A percentile compares a stretch with the other conserved stretches of the same genome.
Conservation (phyloP, 2,113 vertebrate species). For the Fulmarus glacialis region DNA sequence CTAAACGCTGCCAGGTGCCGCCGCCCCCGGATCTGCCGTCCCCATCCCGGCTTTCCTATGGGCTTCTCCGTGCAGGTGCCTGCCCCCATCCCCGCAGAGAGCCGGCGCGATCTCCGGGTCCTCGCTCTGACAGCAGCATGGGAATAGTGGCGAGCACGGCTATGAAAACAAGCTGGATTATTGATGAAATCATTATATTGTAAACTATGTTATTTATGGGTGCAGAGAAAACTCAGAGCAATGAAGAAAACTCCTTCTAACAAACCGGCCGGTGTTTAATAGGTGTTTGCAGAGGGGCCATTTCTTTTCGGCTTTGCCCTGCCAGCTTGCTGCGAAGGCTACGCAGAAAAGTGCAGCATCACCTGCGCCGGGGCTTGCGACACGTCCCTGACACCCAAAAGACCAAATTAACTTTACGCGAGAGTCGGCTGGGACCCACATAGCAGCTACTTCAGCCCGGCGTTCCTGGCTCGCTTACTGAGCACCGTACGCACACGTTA, state of each 20-base stretch:
- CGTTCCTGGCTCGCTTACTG: neutral
- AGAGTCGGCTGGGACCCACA: neutral
- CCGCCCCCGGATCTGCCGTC: accelerated
- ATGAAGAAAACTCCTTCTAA: neutral
- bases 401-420: accelerated
- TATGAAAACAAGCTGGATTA: neutral
- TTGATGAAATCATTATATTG: neutral
- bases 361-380: accelerated
- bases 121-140: neutral
- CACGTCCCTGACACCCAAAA: accelerated
- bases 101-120: accelerated
- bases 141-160: accelerated
- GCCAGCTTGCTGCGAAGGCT: accelerated
- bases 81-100: neutral
- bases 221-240: neutral
- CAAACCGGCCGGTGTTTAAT: accelerated
- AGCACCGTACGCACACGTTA: accelerated
- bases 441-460: neutral
- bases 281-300: accelerated
- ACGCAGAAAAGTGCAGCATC: accelerated
- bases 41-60: neutral
- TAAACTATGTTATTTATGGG: neutral
- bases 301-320: neutral
- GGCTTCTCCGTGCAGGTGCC: neutral
- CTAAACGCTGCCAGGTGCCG: neutral